Base-by-base conservation (phyloP, 2,113 vertebrate genomes). In the Semicossyphus pulcher region DNA sequence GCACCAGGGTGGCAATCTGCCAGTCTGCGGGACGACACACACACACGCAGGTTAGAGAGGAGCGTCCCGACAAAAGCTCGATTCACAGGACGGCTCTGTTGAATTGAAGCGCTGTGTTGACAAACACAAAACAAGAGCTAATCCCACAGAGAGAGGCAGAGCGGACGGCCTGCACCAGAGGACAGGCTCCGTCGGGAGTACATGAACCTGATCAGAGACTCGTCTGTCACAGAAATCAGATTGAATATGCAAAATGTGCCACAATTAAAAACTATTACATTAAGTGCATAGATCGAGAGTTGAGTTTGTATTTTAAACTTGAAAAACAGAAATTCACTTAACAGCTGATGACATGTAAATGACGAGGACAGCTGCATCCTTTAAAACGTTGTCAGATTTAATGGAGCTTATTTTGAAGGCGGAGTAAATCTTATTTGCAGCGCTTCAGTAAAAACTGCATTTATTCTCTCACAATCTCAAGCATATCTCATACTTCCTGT, bases 1-100 rank as follows among this genome's bases (percentile, higher is more conserved):
- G 84, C 85, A 95, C 93, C 81, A 95, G 71, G 18, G 94, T 93
- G 71, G 94, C 94, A 20, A 95, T 90, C 91, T 95, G 94, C 94
- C 95, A 95, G 80, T 95, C 95, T 95, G 90, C 39, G 64, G 77
- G 72, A 74, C n/a, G 36, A 64, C 48, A 85, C 45, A 69, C 48
- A 85, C 45, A 69, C 48, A 45, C 1, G 64, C 62, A 81, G 75
- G 83, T 91, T 86, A 89, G 59, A 75, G 75, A 10, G 63, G 39
- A 64, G 68, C 69, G 20, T 37, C 52, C 14, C 21, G 53, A 83
- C 84, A 85, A 81, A 86, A 68, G 60, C 48, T 21, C 0, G 10
- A 66, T 62, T 81, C 69, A 78, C 48, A 44, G 78, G 34, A 36
- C 26, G 14, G 31, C 31, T 3, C 23, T 0, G 52, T 7, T 84